Evolutionary conservation across 1,140 invertebrate genomes (phyloP).

Genomic region (Melipona quadrifasciata): DNA sequence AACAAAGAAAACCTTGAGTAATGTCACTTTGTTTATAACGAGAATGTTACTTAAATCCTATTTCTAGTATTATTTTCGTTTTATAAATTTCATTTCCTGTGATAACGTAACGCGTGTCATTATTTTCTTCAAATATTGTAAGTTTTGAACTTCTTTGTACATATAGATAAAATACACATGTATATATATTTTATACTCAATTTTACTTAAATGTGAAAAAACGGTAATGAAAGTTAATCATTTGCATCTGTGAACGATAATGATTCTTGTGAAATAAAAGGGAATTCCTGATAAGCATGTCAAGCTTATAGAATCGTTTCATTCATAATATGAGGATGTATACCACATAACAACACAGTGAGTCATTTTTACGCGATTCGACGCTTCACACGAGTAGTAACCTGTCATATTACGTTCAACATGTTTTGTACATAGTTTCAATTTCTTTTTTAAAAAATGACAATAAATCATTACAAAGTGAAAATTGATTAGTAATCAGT

Average conservation of each 20-base stretch:
- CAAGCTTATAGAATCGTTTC: constrained; percentile 37
- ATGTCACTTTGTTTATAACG: not conserved
- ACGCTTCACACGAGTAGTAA: not conserved
- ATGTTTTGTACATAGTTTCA: not conserved
- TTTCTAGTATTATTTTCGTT: not conserved
- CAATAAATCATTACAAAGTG: too few species aligned
- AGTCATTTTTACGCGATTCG: constrained; percentile 39
- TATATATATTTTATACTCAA: too few species aligned
- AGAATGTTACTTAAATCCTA: not conserved
- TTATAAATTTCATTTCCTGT: not conserved
- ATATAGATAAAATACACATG: not conserved
- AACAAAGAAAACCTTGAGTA: not conserved
- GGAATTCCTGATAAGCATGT: constrained; percentile 17
- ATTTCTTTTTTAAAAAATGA: too few species aligned
- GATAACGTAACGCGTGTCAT: not conserved
- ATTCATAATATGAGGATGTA: constrained; percentile 38
- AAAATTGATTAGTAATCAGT: not conserved
- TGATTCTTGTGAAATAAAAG: constrained; percentile 2
- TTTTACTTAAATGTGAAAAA: not conserved
- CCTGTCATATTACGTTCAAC: not conserved
- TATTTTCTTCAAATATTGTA: not conserved
- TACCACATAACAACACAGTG: not conserved
- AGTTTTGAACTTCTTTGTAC: too few species aligned
- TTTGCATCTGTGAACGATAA: not conserved
- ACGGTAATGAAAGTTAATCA: not conserved